Base-by-base conservation (phyloP, 2,888 invertebrate genomes). In the Coenonympha glycerion region DNA sequence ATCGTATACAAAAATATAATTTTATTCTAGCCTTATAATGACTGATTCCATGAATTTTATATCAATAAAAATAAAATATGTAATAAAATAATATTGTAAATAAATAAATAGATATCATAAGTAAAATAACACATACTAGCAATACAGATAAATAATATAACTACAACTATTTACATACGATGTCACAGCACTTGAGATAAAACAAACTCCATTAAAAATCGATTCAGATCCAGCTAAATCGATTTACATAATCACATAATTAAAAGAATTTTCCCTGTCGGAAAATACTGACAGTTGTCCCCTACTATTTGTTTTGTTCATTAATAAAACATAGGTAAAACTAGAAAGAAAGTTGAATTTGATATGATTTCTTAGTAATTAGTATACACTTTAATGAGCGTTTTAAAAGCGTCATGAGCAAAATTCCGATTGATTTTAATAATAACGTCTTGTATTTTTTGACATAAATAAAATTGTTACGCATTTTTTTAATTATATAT, bases 91-190 rank as follows among this genome's bases (percentile, higher is more conserved):
- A 8, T 6, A 13, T 13, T 39, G 24, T 5, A 15, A 6, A 9
- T 24, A 22, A 24, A 5, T 22, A 5, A 13, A 37, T 22, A 36
- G 19, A 37, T 22, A 22, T 13, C 37, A 28, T 28, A 15, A 9
- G 24, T 21, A 26, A 47, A 59, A 40, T 56, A 47, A 56, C 55
- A 60, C 54, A 58, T 55, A 61, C 61, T 66, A 65, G 59, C 54
- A 30, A 65, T 56, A 40, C 26, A 16, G 4, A 40, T 37, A 13
- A n/a, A 22, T 24, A 3, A 13, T 4, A 5, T n/a, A 34, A 34
- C n/a, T 30, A 30, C 50, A 57, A 21, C 59, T 71, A 69, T 66
- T 69, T 70, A 61, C 69, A 67, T 67, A 70, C 64, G 62, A 58
- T 63, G 70, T 64, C 59, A 59, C 59, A 59, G 59, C 59, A 52